Evolutionary conservation across 2,888 invertebrate species (phyloP).

Genomic region (Carterocephalus palaemon): DNA sequence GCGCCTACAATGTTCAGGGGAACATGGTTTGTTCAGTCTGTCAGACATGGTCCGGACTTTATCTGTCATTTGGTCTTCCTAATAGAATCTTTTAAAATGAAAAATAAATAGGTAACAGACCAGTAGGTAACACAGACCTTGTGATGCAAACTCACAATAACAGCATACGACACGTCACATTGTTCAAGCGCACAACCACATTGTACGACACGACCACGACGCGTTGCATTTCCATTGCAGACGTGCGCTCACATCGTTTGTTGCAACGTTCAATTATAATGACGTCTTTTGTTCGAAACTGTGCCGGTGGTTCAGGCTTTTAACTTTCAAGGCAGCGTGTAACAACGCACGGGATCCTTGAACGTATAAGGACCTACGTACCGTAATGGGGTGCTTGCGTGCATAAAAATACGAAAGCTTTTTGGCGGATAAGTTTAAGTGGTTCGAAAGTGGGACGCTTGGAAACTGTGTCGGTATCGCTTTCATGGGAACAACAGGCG

Average conservation of each 20-base stretch:
- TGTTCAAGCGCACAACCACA: no score
- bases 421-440: conserved; percentile 18
- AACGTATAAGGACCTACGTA: conserved; percentile 20
- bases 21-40: no score
- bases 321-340: conserved; percentile 23
- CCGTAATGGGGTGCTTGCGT: conserved; percentile 22
- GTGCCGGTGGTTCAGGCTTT: conserved; percentile 14
- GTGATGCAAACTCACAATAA: no score
- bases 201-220: not conserved
- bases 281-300: conserved; percentile 24
- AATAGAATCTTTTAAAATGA: no score
- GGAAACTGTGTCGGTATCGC: conserved; percentile 23
- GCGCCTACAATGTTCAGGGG: no score
- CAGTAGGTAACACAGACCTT: no score
- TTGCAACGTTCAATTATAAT: conserved; percentile 22
- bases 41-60: no score
- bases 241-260: conserved; percentile 7
- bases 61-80: no score
- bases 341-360: conserved; percentile 15
- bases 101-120: no score
- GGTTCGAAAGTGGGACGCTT: conserved; percentile 18
- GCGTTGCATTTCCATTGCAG: conserved; percentile 2
- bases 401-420: conserved; percentile 24
- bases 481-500: conserved; percentile 3
- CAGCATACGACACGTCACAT: no score